Percentiles rank a stretch among this genome's conserved stretches.
Conservation (phyloP, 1,140 invertebrate species). For the Brachionus koreanus region DNA sequence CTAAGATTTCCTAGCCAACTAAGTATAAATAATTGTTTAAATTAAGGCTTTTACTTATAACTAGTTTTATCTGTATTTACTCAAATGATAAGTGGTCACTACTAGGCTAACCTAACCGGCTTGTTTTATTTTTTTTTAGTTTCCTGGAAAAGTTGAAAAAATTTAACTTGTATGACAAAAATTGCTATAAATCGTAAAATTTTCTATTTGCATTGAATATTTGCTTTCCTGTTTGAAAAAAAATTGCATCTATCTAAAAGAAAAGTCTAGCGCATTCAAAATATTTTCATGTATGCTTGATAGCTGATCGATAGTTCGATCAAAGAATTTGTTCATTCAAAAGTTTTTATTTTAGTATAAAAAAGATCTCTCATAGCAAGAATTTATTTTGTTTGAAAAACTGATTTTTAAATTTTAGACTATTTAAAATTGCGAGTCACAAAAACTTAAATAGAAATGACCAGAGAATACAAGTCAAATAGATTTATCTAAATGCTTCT, state of each 20-base stretch:
- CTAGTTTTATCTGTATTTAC: background rate
- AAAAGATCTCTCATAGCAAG: background rate
- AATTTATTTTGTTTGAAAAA: background rate
- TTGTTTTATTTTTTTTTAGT: background rate
- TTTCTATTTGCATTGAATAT: background rate
- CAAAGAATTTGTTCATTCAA: background rate
- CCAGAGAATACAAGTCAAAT: background rate
- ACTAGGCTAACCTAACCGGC: background rate
- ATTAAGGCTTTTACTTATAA: background rate
- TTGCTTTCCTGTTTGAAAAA: background rate
- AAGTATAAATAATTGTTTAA: background rate
- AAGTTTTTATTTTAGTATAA: background rate
- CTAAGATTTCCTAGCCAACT: conserved; percentile 5
- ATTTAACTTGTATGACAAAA: background rate
- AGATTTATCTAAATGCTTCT: background rate
- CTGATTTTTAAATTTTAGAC: too few relatives aligned
- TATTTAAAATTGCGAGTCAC: background rate
- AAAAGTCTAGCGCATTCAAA: background rate
- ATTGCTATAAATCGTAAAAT: background rate
- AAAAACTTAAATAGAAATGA: background rate
- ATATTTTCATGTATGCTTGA: background rate
- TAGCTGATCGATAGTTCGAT: background rate
- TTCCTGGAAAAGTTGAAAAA: background rate
- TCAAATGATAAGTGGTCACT: background rate
- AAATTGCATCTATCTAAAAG: background rate